Evolutionary conservation across 2,888 invertebrate species (phyloP), one percentile per base, ranked within the genome.

Genomic region (Protodeltote pygarga): DNA sequence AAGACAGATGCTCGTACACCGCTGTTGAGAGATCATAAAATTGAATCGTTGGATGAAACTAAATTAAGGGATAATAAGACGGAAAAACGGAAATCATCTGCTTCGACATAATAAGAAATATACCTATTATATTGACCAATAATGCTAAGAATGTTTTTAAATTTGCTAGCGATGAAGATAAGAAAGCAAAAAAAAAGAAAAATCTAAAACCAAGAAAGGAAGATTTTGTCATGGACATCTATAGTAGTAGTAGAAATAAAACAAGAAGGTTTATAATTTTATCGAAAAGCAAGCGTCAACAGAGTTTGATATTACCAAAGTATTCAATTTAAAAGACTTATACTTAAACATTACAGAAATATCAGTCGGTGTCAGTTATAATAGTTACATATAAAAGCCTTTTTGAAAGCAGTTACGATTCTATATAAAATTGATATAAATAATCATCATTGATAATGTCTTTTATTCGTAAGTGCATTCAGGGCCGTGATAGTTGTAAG

Each of bases 71-170:
- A 92, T 34, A 85, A 75, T 51, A 91, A 90, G 76, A 72, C 81
- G 38, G 92, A 92, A 47, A 92, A 91, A 62, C 75, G 92, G 49
- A 92, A 92, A 75, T 92, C 92, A 37, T 90, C 92, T 38, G 91
- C 92, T 60, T 92, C 92, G 32, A 92, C 92, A 78, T 91, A 89
- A 81, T 74, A 67, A 54, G 64, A 54, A 59, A 44, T 34, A 42
- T 42, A 52, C n/a, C n/a, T n/a, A n/a, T n/a, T 49, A 40, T 51
- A 50, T 53, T 53, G 86, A 87, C 84, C 85, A 86, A 85, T 85
- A 83, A 76, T 71, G 68, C 73, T 83, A 83, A 82, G 66, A 37
- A 50, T 27, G 27, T 47, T 49, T 57, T 39, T 25, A 6, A 47
- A 57, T 37, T 38, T 34, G 64, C 55, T 63, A 50, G 57, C 64